Evolutionary conservation across 2,888 invertebrate species (phyloP).

Genomic region (Epinotia ramella): DNA sequence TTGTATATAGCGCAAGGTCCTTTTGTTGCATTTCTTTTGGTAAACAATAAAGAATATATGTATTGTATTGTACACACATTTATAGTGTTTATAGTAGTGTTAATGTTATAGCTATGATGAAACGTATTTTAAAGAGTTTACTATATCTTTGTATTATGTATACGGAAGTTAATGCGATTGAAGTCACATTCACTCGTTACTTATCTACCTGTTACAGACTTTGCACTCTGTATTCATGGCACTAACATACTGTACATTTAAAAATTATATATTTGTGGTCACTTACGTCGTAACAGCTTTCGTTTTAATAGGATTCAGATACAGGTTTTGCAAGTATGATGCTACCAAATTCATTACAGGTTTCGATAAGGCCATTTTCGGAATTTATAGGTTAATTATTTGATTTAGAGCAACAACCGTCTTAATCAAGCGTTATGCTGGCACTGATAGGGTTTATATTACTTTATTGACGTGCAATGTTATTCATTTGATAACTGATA

Average conservation of each 20-base stretch:
- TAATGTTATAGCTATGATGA: neutral
- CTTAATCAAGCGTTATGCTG: conserved; percentile 19
- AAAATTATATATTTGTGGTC: neutral
- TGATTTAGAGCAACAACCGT: conserved; percentile 26
- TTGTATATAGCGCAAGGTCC: too few relatives aligned
- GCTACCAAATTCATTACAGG: conserved; percentile 89
- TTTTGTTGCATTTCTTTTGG: too few relatives aligned
- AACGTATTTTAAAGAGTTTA: neutral
- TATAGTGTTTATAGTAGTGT: neutral
- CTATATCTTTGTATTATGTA: neutral
- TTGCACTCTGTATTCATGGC: neutral
- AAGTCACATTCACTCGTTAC: neutral
- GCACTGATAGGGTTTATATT: conserved; percentile 27
- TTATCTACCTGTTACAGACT: conserved; percentile 3
- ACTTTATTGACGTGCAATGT: conserved; percentile 30
- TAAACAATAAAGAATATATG: too few relatives aligned
- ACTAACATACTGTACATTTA: conserved; percentile 4
- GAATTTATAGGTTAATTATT: conserved; percentile 23
- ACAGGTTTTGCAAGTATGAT: conserved; percentile 90
- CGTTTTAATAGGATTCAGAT: conserved; percentile 90
- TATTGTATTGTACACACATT: neutral
- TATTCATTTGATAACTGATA: conserved; percentile 43
- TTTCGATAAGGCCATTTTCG: conserved; percentile 88
- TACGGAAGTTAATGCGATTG: neutral
- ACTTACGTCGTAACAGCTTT: conserved; percentile 92